A percentile compares a stretch with the other conserved stretches of the same genome.
Conservation (phyloP, 2,888 invertebrate genomes). For the Mesorhabditis sp. region DNA sequence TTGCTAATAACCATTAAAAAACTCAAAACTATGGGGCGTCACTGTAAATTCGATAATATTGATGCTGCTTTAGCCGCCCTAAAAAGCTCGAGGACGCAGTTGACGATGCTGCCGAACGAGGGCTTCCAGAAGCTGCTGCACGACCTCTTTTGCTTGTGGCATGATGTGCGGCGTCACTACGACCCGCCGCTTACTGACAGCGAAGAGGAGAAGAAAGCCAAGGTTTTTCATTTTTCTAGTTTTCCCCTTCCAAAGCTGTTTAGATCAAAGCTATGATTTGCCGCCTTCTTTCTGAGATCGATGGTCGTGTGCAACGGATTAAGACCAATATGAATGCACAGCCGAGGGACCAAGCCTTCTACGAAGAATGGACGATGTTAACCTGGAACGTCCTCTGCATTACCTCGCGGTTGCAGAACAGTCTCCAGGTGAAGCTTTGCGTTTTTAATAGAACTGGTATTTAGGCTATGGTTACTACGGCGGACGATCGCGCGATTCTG, state of each 20-base stretch:
- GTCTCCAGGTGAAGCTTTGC: conserved; percentile 19
- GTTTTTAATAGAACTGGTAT: neutral
- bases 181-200: conserved; percentile 53
- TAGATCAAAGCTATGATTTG: conserved; percentile 53
- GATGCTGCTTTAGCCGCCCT: too few species aligned
- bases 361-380: conserved; percentile 57
- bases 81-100: neutral
- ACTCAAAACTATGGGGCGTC: too few species aligned
- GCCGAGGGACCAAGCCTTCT: conserved; percentile 31
- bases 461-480: conserved; percentile 21
- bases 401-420: conserved; percentile 48
- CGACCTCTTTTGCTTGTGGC: conserved; percentile 55
- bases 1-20: too few species aligned
- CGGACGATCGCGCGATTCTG: conserved; percentile 47
- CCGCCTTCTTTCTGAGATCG: conserved; percentile 51
- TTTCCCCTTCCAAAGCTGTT: conserved; percentile 3
- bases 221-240: conserved; percentile 26
- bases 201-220: conserved; percentile 49
- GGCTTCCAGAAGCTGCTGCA: conserved; percentile 54
- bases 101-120: conserved; percentile 47
- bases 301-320: conserved; percentile 47
- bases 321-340: conserved; percentile 25
- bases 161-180: conserved; percentile 53
- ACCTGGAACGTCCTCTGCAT: conserved; percentile 57
- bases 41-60: too few species aligned